A percentile compares a stretch with the other conserved stretches of the same genome.
Evolutionary conservation across 2,888 invertebrate species (phyloP).

Genomic region (Amphiduros pacificus): DNA sequence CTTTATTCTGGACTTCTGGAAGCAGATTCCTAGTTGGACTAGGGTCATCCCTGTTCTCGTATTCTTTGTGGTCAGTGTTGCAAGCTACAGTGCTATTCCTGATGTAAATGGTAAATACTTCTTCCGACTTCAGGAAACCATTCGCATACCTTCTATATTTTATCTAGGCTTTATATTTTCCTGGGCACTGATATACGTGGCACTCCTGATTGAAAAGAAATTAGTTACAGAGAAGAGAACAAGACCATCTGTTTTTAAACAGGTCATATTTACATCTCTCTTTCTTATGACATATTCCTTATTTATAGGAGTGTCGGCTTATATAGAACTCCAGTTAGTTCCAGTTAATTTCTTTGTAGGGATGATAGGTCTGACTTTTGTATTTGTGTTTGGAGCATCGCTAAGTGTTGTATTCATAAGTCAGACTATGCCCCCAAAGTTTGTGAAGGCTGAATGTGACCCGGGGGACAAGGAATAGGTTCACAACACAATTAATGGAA

Average conservation of each 20-base stretch:
- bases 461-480: too few species aligned
- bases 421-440: too few species aligned
- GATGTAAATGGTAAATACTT: conserved; percentile 26
- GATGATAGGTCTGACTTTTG: not conserved
- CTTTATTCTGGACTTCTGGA: conserved; percentile 20
- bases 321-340: not conserved
- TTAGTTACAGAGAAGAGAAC: not conserved
- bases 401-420: too few species aligned
- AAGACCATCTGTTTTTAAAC: not conserved
- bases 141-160: conserved; percentile 29
- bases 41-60: conserved; percentile 13
- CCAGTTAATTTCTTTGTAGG: conserved; percentile 2
- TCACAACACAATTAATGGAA: too few species aligned
- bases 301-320: not conserved
- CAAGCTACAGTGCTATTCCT: conserved; percentile 28
- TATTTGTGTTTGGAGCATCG: conserved; percentile 3
- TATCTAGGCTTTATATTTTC: conserved; percentile 17
- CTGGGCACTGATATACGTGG: not conserved
- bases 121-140: conserved; percentile 28
- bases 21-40: conserved; percentile 11
- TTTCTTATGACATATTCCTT: not conserved
- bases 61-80: conserved; percentile 15
- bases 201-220: not conserved
- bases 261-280: not conserved
- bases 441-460: too few species aligned